These are phyloP conservation scores for Percopsis omiscomaycus DNA, from an alignment of 2,797 vertebrate genomes.

Conservation along the genomic window DNA sequence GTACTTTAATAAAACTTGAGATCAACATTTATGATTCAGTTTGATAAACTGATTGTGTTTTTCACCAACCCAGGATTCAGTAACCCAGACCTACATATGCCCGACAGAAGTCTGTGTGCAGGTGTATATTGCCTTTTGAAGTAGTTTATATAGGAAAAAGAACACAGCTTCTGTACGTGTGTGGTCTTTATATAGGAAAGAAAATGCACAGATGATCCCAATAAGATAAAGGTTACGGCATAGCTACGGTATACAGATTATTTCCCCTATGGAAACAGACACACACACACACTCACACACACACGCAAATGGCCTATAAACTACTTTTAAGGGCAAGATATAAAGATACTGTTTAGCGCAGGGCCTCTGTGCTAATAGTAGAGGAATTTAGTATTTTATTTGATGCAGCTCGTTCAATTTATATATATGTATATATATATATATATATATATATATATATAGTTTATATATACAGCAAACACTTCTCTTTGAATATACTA, in stretches of 20 bases:
- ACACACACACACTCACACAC: not conserved
- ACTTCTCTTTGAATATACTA: not conserved
- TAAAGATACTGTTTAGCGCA: too few species aligned
- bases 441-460: too few species aligned
- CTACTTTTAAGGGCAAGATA: too few species aligned
- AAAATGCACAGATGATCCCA: conserved; percentile 34
- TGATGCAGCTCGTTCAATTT: too few species aligned
- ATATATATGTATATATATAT: not conserved
- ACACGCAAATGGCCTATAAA: conserved; percentile 6
- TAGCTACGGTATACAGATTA: not conserved
- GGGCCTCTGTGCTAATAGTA: too few species aligned
- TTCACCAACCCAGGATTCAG: not conserved
- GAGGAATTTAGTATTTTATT: too few species aligned
- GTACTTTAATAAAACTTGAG: not conserved
- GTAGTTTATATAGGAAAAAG: conserved; percentile 20
- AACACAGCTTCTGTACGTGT: conserved; percentile 25
- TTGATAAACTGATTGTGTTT: not conserved
- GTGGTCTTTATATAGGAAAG: conserved; percentile 40
- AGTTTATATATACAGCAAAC: not conserved
- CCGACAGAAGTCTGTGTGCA: not conserved
- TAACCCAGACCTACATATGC: conserved; percentile 3
- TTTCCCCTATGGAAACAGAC: conserved; percentile 8
- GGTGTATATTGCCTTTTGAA: conserved; percentile 13
- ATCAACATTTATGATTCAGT: not conserved
- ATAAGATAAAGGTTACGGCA: conserved; percentile 22